Conservation (phyloP, 1,140 invertebrate genomes). For the Diprion similis region DNA sequence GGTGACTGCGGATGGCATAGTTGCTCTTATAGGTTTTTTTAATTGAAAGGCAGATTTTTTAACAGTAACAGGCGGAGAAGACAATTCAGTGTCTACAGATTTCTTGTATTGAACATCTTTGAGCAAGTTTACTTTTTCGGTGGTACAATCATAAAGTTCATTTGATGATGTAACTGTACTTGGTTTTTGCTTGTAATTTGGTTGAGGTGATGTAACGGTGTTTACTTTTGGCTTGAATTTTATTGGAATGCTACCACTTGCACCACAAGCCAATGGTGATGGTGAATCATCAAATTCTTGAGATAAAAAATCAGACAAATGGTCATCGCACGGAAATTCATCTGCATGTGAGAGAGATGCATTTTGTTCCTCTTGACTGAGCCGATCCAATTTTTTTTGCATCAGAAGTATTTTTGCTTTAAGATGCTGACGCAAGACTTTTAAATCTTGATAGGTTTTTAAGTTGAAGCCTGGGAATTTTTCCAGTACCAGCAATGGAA, state of each 20-base stretch:
- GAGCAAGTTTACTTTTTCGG: not conserved
- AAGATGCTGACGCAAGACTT: not conserved
- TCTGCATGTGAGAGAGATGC: not conserved
- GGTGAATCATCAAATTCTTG: not conserved
- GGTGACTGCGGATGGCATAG: slow-evolving; percentile 14
- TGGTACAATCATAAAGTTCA: not conserved
- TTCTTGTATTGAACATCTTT: not conserved
- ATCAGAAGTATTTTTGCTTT: not conserved
- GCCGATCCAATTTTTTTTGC: not conserved
- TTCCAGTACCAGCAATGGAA: not conserved
- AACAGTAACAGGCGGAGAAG: not conserved
- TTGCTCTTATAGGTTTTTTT: slow-evolving; percentile 21
- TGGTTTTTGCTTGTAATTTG: not conserved
- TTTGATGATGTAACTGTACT: not conserved
- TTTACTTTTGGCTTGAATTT: no score
- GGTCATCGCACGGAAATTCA: not conserved
- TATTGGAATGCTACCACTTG: no score
- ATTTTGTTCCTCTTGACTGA: not conserved
- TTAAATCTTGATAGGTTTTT: not conserved
- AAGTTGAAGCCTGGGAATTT: not conserved
- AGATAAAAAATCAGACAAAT: not conserved
- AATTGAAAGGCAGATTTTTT: slow-evolving; percentile 18
- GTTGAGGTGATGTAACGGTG: not conserved
- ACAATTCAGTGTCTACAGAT: no score
- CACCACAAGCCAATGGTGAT: not conserved